Base-by-base conservation (phyloP, 2,888 invertebrate species). In the Thalpophila matura region DNA sequence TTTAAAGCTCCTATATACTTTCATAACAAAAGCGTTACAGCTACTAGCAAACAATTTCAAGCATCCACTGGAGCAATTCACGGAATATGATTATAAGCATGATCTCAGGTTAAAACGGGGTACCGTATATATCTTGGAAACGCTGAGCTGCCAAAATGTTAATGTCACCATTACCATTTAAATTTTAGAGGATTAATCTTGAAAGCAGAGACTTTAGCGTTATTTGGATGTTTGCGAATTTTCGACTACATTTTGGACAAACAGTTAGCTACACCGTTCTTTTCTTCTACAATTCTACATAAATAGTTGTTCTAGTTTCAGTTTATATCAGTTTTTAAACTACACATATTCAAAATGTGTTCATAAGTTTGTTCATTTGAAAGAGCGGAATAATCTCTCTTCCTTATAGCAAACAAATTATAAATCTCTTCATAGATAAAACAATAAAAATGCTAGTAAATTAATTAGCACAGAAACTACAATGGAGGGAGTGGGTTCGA, bases 171-270 rank as follows among this genome's bases (percentile, higher is more conserved):
- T 77, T 69, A 77, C 50, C 63, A 66, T 77, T 57, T 66, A 64
- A 64, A 77, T 68, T 77, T 66, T 54, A 55, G 22, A 27, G 40
- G 51, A 74, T 74, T 77, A 57, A 74, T 77, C 75, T 77, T 60
- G 75, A 55, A 65, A 77, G 55, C 54, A 43, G 50, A 77, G 40
- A 51, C 68, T 58, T 37, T 49, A 58, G 58, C 61, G 43, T 68
- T 61, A 49, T 57, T 61, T 51, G 27, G 10, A 56, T 53, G 40
- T 56, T 71, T 35, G 51, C n/a, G 37, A 65, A 56, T 37, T 65
- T 40, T 56, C 26, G 6, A 37, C 59, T 18, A 54, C 10, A 35
- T 35, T 42, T 22, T 3, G 4, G n/a, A 16, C 1, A n/a, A 54
- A 47, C 2, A 45, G 45, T 24, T 20, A 4, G 10, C n/a, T 29